Percentiles rank a stretch among this genome's conserved stretches.
Evolutionary conservation across 1,140 invertebrate species (phyloP).

Genomic region (Campodea augens): DNA sequence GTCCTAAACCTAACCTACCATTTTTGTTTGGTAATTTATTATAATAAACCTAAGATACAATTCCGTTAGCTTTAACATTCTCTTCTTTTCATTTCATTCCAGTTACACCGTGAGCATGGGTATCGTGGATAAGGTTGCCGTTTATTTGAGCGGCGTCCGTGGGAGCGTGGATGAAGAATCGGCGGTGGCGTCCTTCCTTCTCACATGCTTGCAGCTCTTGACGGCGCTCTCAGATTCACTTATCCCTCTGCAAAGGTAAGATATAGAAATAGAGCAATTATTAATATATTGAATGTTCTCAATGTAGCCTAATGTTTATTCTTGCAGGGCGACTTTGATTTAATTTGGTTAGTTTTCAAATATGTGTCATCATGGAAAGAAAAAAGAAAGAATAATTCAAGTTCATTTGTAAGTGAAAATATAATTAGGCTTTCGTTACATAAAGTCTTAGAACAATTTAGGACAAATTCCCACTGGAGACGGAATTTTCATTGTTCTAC

Average conservation of each 20-base stretch:
- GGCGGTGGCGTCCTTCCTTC: slow-evolving; percentile 29
- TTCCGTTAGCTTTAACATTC: too few species aligned
- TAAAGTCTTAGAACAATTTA: too few species aligned
- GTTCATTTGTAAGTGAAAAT: background rate
- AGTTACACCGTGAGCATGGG: slow-evolving; percentile 46
- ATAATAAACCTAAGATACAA: too few species aligned
- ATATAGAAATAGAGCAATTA: background rate
- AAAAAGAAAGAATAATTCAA: background rate
- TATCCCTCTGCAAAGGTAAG: background rate
- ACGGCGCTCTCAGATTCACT: slow-evolving; percentile 26
- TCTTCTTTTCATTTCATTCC: too few species aligned
- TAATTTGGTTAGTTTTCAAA: background rate
- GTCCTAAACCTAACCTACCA: too few species aligned
- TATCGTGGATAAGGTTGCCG: slow-evolving; percentile 41
- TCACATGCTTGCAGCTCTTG: slow-evolving; percentile 34
- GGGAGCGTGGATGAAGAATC: slow-evolving; percentile 37
- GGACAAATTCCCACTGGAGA: too few species aligned
- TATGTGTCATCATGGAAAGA: background rate
- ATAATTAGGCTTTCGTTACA: too few species aligned
- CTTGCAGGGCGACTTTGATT: background rate
- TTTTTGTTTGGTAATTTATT: too few species aligned
- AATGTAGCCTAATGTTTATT: background rate
- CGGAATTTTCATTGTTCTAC: too few species aligned
- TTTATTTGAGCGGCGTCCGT: slow-evolving; percentile 38
- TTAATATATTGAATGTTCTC: background rate